Percentiles rank a stretch among this genome's conserved stretches.
These are phyloP conservation scores for Rhabdomys pumilio DNA, from an alignment of 2,797 vertebrate species.

Conservation along the genomic window DNA sequence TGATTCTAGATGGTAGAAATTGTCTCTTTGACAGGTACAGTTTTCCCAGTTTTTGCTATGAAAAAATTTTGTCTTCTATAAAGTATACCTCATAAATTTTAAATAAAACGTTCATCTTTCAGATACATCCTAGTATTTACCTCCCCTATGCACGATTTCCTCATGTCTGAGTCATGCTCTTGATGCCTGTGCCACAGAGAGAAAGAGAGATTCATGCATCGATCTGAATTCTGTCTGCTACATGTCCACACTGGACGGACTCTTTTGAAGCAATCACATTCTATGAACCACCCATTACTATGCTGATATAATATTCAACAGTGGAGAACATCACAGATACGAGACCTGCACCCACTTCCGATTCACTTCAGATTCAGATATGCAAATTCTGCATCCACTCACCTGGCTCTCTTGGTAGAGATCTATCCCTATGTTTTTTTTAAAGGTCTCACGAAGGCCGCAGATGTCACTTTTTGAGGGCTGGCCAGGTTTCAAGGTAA, in stretches of 20 bases:
- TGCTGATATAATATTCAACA: background rate
- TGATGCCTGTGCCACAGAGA: background rate
- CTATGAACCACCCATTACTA: background rate
- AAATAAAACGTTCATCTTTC: background rate
- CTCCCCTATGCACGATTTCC: background rate
- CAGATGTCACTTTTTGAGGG: background rate
- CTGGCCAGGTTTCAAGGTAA: background rate
- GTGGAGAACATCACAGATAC: background rate
- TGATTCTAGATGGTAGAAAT: background rate
- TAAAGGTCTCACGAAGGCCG: background rate
- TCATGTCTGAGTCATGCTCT: background rate
- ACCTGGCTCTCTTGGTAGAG: background rate
- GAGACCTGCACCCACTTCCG: background rate
- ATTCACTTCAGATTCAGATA: background rate
- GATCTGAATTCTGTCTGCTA: background rate
- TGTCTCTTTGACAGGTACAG: background rate
- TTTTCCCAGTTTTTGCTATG: background rate
- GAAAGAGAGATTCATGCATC: background rate
- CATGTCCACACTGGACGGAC: background rate
- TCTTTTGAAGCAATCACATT: conserved; percentile 6
- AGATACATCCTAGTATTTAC: background rate
- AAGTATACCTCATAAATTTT: background rate
- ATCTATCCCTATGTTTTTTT: background rate
- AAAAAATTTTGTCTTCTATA: background rate
- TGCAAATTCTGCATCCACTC: background rate